These are phyloP conservation scores for Lasioglossum vierecki DNA, from an alignment of 2,888 invertebrate species.

Conservation along the genomic window DNA sequence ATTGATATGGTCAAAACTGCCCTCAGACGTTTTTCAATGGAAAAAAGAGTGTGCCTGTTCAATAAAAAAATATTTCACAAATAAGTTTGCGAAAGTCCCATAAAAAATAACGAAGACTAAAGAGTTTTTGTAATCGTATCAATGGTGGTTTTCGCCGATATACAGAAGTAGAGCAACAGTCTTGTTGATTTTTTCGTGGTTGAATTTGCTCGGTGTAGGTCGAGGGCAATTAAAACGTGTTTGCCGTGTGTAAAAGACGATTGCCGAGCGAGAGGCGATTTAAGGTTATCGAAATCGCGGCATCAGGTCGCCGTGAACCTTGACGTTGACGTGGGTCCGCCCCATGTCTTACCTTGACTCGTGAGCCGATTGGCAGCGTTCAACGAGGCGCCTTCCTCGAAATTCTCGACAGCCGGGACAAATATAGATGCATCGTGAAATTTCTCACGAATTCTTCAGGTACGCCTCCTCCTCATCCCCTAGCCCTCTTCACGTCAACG, in stretches of 20 bases:
- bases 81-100: no score
- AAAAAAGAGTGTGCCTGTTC: no score
- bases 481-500: neutral
- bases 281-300: conserved; percentile 50
- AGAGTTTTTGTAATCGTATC: no score
- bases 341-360: conserved; percentile 29
- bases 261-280: neutral
- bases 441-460: conserved; percentile 48
- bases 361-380: conserved; percentile 24
- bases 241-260: conserved; percentile 24
- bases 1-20: no score
- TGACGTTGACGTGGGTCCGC: conserved; percentile 59
- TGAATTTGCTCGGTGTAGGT: neutral
- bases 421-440: conserved; percentile 48
- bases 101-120: no score
- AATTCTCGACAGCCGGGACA: conserved; percentile 43
- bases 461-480: neutral
- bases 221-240: conserved; percentile 24
- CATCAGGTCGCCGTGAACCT: conserved; percentile 34
- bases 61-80: no score
- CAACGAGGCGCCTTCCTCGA: conserved; percentile 43
- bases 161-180: neutral
- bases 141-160: neutral
- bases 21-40: no score
- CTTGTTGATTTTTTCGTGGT: neutral